Evolutionary conservation across 2,888 invertebrate species (phyloP), one percentile per base, ranked within the genome.

Genomic region (Rhodophaea formosa): DNA sequence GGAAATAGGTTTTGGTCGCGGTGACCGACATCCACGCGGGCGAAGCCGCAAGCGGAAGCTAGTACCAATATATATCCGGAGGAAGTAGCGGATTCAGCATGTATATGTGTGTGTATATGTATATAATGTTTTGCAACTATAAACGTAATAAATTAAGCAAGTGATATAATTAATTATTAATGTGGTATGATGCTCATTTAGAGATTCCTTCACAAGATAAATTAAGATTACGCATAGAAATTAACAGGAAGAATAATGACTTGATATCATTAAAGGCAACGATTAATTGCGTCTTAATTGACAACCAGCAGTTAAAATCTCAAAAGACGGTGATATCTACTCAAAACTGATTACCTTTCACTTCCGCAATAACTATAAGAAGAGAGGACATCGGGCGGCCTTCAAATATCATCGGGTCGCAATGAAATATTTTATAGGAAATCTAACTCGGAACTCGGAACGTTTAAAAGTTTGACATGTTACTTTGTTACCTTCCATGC

Each of bases 291-390:
- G 15, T 39, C n/a, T 52, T 39, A 39, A 52, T 29, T 45, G 30
- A 55, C 35, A 32, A 56, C 45, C 15, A 35, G n/a, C 3, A 17
- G 35, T 43, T 29, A 43, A 23, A 49, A 43, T 29, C 42, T 56
- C 12, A 43, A 15, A 32, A 30, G 17, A 51, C 12, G 35, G 35
- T 35, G 15, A 51, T 16, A 35, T 51, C 17, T 5, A 35, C 39
- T 51, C 51, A 51, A 51, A 39, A n/a, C 35, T 51, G 16, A 51
- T 39, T 8, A 30, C 56, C 49, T 56, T 56, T 49, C 49, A 49
- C 49, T 56, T 56, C 56, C 56, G 15, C 29, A 23, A 49, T 49
- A 14, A 29, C 32, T 45, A 32, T 46, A 47, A 56, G 49, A 39
- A 23, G 39, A 47, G 49, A 51, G 56, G 49, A 42, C 49, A 23